Base-by-base conservation (phyloP, 2,113 vertebrate species). In the Psilopogon haemacephalus region DNA sequence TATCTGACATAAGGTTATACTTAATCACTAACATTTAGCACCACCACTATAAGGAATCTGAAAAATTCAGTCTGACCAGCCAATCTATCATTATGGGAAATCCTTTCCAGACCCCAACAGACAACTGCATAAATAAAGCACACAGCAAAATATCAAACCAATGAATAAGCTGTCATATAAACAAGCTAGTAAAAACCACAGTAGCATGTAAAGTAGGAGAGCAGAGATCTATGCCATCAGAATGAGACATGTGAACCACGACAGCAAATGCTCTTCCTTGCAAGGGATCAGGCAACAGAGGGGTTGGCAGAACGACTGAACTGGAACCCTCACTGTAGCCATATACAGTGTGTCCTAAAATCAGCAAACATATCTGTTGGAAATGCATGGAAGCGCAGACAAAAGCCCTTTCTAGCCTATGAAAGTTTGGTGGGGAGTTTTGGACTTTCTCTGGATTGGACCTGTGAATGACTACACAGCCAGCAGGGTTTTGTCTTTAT, bases 11-110 rank as follows among this genome's bases (percentile, higher is more conserved):
- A 93, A 94, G 93, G 96, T 95, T 96, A 89, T 70, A 96, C 86
- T 96, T 95, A 93, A 96, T 95, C 87, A 92, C 92, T 91, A 94
- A 94, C 94, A 95, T 96, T 96, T 96, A 96, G 95, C 95, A 95
- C 84, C 82, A 74, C 89, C 5, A 12, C 82, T 86, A 58, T 60
- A 62, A 94, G 65, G 89, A 95, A 96, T 96, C 93, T 89, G 91
- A 95, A 95, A 96, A 96, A 96, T 96, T 74, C 82, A 89, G 87
- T 94, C 84, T 91, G 93, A 88, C 89, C 87, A 89, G 91, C 85
- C 89, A 94, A 71, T 91, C 82, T 88, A 77, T 91, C 94, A 94
- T 84, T 84, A 89, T 3, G 82, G 72, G 83, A 96, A 96, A 95
- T 95, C 85, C 91, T 94, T 94, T 88, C 87, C 94, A 94, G 94